Evolutionary conservation across 2,888 invertebrate species (phyloP), one percentile per base, ranked within the genome.

Genomic region (Spodoptera picta): DNA sequence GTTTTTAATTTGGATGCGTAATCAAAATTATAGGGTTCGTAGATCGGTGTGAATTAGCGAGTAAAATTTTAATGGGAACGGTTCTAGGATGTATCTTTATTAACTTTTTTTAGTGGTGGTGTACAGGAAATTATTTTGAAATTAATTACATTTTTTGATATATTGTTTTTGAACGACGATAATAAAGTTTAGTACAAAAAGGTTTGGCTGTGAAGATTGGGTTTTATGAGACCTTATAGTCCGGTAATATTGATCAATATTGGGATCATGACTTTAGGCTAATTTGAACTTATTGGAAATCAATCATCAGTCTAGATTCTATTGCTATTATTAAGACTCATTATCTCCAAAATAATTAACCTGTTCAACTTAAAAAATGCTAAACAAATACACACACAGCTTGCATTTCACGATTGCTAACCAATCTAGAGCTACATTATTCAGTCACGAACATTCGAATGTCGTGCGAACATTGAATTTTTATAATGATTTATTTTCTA

Each of bases 61-160:
- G 88, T 88, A 86, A 87, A 88, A 90, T 88, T 90, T 84, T 86
- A 87, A 89, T 91, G 91, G 92, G 90, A 83, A 89, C 84, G 78
- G 73, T 79, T 79, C 77, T 87, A 86, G 84, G 81, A 83, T 79
- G 83, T 82, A 80, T 81, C 85, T 87, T 87, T 84, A 90, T 90
- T 87, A 83, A 79, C 78, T 84, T 89, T 82, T 85, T 88, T 82
- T 23, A 31, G 60, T 63, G 74, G 79, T 73, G 60, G 55, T 81
- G 61, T 66, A 82, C 83, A 86, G 85, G 84, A 83, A 82, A 85
- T 85, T 79, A 63, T 69, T 69, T 75, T 64, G 62, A 69, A 73
- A 61, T 79, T 79, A 77, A 79, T 79, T 79, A 79, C 68, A 73
- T 2, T 27, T 63, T 69, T 72, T 73, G 74, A 74, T 76, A 63